Evolutionary conservation across 2,888 invertebrate genomes (phyloP), one percentile per base, ranked within the genome.

Genomic region (Nymphalis polychloros): DNA sequence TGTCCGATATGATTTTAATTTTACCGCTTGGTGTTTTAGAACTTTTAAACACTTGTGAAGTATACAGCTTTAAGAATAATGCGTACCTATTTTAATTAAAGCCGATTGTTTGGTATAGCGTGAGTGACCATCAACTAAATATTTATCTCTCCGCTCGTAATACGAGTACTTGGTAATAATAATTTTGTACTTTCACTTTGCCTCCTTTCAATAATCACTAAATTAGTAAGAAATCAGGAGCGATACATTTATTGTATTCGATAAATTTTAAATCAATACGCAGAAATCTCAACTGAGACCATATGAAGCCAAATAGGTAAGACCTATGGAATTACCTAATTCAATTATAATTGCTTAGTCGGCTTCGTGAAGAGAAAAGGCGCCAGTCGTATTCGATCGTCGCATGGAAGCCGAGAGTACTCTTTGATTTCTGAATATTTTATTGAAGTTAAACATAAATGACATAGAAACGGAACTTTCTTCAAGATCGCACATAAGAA

Each of bases 401-500:
- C 67, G 72, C 52, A 64, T 63, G 67, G 75, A 73, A 73, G 75
- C 71, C 72, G 75, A 76, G 76, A 76, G 76, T 73, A 72, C 62
- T 68, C 72, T 73, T 70, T 62, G 68, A 72, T 71, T 70, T 73
- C 72, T 63, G 65, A 73, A 73, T 73, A 72, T 67, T 72, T 71
- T 64, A 48, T 69, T 49, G 53, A 64, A 61, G 63, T 72, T 70
- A 72, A 79, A 77, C 76, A 78, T 77, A 79, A 80, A 78, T 85
- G 87, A 84, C 86, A 87, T 84, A 89, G 89, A 90, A 90, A 90
- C 88, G 87, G 87, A 90, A 92, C 89, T 92, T 90, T 90, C 89
- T 90, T 90, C 83, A 83, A 81, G 84, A 86, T 87, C 83, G 85
- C 85, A 85, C 80, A 82, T 82, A 82, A 61, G 66, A 66, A 86